A percentile compares a stretch with the other conserved stretches of the same genome.
Evolutionary conservation across 2,888 invertebrate species (phyloP).

Genomic region (Clivina fossor): DNA sequence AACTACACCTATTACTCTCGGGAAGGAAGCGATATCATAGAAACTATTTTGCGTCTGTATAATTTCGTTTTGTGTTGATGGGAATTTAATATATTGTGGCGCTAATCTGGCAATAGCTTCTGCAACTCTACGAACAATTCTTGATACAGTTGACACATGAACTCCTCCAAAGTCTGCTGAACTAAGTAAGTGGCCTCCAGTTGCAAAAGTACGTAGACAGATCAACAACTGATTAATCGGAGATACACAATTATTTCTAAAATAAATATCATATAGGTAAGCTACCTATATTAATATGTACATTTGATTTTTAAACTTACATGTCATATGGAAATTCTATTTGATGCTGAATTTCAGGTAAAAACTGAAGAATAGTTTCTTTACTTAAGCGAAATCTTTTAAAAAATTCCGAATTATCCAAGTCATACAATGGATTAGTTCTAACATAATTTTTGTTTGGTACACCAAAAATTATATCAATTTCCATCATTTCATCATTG

Average conservation of each 20-base stretch:
- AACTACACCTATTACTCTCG: conserved; percentile 26
- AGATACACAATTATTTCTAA: conserved; percentile 26
- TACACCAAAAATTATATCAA: too few species aligned
- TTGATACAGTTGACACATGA: conserved; percentile 17
- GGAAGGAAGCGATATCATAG: conserved; percentile 25
- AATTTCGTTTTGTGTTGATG: conserved; percentile 17
- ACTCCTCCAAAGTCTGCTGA: conserved; percentile 20
- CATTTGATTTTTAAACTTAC: too few species aligned
- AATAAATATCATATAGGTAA: background rate
- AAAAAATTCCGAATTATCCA: too few species aligned
- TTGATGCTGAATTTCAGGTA: too few species aligned
- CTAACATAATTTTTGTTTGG: too few species aligned
- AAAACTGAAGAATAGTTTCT: too few species aligned
- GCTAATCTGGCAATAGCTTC: conserved; percentile 17
- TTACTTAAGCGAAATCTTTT: too few species aligned
- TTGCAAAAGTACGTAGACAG: conserved; percentile 13
- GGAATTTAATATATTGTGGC: conserved; percentile 18
- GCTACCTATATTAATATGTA: too few species aligned
- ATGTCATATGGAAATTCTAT: too few species aligned
- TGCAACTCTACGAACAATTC: conserved; percentile 18
- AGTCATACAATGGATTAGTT: too few species aligned
- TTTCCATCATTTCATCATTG: too few species aligned
- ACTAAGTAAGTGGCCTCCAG: conserved; percentile 10
- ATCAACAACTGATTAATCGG: conserved; percentile 27
- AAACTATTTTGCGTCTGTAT: conserved; percentile 10